phyloP scores from a whole-genome alignment of 2,797 vertebrate species.

The Schizopygopsis malacanthus region DNA sequence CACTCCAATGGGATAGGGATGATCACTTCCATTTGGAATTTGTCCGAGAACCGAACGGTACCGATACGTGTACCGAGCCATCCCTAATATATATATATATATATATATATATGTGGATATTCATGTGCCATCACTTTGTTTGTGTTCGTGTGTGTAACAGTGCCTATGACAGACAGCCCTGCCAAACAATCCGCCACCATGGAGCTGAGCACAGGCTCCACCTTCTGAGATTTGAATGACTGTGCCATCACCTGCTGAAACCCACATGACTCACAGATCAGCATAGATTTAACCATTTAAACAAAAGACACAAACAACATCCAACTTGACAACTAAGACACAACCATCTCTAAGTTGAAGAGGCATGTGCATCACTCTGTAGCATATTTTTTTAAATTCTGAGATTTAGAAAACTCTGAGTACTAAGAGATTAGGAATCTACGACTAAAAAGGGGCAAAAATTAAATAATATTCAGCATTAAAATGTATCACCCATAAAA shows the following conservation, averaged over 20 bases:
- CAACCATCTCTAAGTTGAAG: background rate
- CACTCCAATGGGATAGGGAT: too few species aligned
- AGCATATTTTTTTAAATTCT: background rate
- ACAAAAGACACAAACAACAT: conserved; percentile 9
- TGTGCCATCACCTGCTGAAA: conserved; percentile 38
- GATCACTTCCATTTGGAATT: too few species aligned
- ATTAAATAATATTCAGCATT: background rate
- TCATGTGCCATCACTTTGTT: conserved; percentile 22
- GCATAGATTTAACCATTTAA: conserved; percentile 1
- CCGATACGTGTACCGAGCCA: too few species aligned
- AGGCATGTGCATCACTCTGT: background rate
- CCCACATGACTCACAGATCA: conserved; percentile 43
- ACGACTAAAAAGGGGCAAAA: background rate
- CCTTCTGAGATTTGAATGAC: conserved; percentile 33
- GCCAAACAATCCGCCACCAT: conserved; percentile 59
- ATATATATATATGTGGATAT: background rate
- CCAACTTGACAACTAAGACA: background rate
- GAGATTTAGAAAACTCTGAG: background rate
- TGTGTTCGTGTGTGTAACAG: conserved; percentile 34
- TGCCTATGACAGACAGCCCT: conserved; percentile 49
- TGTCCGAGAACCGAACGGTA: too few species aligned
- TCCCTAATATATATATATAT: too few species aligned
- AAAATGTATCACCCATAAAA: background rate
- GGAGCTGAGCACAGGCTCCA: conserved; percentile 39
- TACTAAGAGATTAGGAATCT: background rate